Evolutionary conservation across 2,797 vertebrate species (phyloP).

Genomic region (Schizothorax lantsangensis): DNA sequence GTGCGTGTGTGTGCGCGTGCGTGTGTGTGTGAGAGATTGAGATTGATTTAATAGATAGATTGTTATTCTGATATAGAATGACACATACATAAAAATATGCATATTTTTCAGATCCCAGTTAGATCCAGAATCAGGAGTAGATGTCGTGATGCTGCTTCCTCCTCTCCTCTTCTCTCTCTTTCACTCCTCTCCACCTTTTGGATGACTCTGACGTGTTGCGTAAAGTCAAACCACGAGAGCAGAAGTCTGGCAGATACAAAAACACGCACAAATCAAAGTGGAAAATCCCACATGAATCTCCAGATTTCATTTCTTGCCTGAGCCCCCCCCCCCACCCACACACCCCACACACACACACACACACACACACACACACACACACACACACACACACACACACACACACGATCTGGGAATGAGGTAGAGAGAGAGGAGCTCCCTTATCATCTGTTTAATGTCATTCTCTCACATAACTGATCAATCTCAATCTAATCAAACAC

Average conservation of each 20-base stretch:
- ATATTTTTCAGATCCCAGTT: background rate
- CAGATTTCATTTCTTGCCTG: constrained; percentile 5
- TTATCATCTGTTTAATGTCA: constrained; percentile 13
- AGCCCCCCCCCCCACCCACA: background rate
- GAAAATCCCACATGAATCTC: constrained; percentile 49
- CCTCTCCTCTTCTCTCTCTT: background rate
- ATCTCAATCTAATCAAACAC: background rate
- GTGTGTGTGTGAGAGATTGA: no score
- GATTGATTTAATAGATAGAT: no score
- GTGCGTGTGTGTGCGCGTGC: no score
- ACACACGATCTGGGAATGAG: constrained; percentile 10
- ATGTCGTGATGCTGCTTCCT: background rate
- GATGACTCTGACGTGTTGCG: constrained; percentile 17
- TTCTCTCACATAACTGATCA: background rate
- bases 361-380: background rate
- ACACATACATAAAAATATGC: background rate
- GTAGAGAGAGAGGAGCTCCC: background rate
- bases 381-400: constrained; percentile 1
- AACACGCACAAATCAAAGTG: constrained; percentile 26
- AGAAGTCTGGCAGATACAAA: constrained; percentile 31
- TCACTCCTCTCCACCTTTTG: background rate
- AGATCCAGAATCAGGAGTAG: background rate
- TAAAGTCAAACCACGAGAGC: constrained; percentile 17
- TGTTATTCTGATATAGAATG: no score
- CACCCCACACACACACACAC: background rate